Base-by-base conservation (phyloP, 2,797 vertebrate genomes). In the Galago senegalensis region DNA sequence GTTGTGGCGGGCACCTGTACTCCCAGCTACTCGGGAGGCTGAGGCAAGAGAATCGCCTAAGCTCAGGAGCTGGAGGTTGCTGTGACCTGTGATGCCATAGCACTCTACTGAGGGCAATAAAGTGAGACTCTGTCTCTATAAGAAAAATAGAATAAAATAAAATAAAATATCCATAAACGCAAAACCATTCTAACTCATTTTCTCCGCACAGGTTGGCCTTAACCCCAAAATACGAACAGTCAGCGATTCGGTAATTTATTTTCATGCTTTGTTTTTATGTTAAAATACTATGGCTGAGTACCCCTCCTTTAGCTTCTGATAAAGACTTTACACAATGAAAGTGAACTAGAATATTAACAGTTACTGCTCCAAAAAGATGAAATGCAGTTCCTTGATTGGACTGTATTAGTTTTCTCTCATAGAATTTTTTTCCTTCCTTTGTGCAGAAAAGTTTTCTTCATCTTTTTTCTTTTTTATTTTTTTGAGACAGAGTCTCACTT, bases 161-260 rank as follows among this genome's bases (percentile, higher is more conserved):
- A 53, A 53, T 67, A 76, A 88, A 86, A 88, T n/a, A 86, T 17
- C 69, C 75, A 93, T 53, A 81, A 61, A 86, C 75, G 84, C 17
- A 87, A 87, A 91, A 80, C 27, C 18, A 93, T 40, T 25, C 84
- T 34, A 79, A 72, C 23, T 87, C 80, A 79, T 87, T 73, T 65
- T 95, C 31, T 46, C 29, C 3, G 23, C 10, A 40, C 2, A 60
- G 56, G 5, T 13, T 91, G 91, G 86, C 80, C 61, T 16, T 34
- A 31, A 80, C n/a, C n/a, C 61, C 16, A 73, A 93, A 89, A 79
- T 46, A 76, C 3, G 61, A 23, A 34, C 17, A 88, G 34, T 53
- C 40, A 75, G 17, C 60, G 86, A 93, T 21, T 88, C 49, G 69
- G 60, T 49, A 49, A 89, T 72, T 93, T 89, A 69, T 43, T 83